Evolutionary conservation across 2,888 invertebrate species (phyloP).

Genomic region (Octonoba sinensis): DNA sequence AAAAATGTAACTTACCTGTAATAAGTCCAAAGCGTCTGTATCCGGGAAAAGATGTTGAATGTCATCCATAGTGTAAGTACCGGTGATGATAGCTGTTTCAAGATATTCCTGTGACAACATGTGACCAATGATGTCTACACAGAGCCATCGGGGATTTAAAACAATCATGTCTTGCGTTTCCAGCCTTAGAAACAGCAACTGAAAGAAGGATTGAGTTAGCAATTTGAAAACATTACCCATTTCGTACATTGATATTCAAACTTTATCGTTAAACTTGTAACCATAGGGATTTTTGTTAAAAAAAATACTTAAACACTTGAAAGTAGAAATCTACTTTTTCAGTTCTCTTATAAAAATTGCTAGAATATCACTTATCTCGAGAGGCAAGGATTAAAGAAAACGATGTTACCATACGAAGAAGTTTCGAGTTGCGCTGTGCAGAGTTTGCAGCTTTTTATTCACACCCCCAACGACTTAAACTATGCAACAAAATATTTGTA

Average conservation of each 20-base stretch:
- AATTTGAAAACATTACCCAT: not conserved
- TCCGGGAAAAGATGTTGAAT: slow-evolving; percentile 81
- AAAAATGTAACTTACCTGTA: slow-evolving; percentile 72
- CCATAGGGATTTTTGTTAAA: not conserved
- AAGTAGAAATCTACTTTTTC: too few relatives aligned
- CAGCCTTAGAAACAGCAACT: slow-evolving; percentile 75
- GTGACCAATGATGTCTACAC: slow-evolving; percentile 78
- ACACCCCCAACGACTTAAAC: too few relatives aligned
- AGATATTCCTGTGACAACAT: slow-evolving; percentile 71
- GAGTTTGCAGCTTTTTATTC: too few relatives aligned
- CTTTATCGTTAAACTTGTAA: not conserved
- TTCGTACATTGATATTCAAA: not conserved
- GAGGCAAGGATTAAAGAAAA: too few relatives aligned
- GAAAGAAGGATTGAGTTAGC: not conserved
- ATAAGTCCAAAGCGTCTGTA: slow-evolving; percentile 79
- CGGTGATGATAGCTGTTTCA: slow-evolving; percentile 75
- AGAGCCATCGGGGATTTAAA: slow-evolving; percentile 79
- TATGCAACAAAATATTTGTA: too few relatives aligned
- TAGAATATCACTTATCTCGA: too few relatives aligned
- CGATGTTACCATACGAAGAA: too few relatives aligned
- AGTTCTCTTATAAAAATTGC: too few relatives aligned
- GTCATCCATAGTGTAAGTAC: slow-evolving; percentile 81
- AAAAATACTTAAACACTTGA: too few relatives aligned
- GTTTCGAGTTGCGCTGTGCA: too few relatives aligned
- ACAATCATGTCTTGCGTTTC: slow-evolving; percentile 77